Evolutionary conservation across 2,888 invertebrate species (phyloP).

Genomic region (Ceriagrion tenellum): DNA sequence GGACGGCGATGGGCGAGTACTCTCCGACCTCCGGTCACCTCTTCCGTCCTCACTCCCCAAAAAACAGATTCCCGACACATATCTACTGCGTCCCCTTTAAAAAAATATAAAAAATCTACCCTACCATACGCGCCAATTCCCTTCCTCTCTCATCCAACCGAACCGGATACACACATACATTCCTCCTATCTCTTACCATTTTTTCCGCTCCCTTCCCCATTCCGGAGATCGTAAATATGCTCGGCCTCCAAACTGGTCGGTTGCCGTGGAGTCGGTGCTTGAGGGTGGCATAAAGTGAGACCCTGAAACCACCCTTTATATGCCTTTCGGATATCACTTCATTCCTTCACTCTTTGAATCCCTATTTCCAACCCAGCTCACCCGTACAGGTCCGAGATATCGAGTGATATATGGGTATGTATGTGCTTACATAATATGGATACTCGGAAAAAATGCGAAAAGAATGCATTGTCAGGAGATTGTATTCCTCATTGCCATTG

Average conservation of each 20-base stretch:
- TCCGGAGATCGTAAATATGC: constrained; percentile 33
- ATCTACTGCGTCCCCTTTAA: background rate
- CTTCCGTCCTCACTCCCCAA: background rate
- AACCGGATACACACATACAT: background rate
- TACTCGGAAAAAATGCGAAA: too few species aligned
- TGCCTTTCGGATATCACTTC: background rate
- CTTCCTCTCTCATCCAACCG: background rate
- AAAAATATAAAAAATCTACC: background rate
- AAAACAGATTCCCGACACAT: background rate
- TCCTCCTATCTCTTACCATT: constrained; percentile 1
- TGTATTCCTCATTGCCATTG: too few species aligned
- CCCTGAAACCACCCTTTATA: background rate
- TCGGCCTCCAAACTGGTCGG: background rate
- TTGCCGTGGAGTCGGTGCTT: background rate
- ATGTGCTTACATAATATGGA: background rate
- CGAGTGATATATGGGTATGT: background rate
- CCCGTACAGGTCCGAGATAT: background rate
- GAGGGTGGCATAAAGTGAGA: background rate
- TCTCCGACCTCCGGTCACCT: too few species aligned
- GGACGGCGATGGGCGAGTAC: background rate
- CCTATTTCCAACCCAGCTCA: too few species aligned
- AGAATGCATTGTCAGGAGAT: too few species aligned
- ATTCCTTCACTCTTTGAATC: background rate
- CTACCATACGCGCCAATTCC: background rate
- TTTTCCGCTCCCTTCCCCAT: background rate